These are phyloP conservation scores for Ophiodon elongatus DNA, from an alignment of 2,113 vertebrate species.

Conservation along the genomic window DNA sequence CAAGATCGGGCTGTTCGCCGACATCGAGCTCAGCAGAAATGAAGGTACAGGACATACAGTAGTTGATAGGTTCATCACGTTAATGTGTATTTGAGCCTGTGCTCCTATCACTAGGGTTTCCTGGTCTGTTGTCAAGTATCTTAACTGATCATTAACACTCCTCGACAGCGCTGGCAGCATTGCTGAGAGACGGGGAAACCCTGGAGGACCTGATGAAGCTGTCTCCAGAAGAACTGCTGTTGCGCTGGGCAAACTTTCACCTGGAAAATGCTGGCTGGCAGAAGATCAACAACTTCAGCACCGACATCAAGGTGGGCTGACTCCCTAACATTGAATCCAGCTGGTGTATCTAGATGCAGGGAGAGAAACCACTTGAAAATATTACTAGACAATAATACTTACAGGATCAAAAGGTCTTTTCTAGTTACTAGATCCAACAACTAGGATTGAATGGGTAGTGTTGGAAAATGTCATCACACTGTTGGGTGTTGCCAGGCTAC, in stretches of 20 bases:
- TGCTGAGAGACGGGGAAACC: conserved; percentile 95
- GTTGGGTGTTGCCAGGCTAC: not conserved
- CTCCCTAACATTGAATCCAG: not conserved
- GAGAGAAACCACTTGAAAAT: not conserved
- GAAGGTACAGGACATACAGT: conserved; percentile 88
- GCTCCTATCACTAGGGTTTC: no score
- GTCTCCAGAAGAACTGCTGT: conserved; percentile 95
- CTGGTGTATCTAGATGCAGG: not conserved
- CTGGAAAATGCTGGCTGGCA: conserved; percentile 93
- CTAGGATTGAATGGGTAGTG: conserved; percentile 11
- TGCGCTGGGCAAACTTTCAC: conserved; percentile 98
- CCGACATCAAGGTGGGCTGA: conserved; percentile 91
- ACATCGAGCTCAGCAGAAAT: conserved; percentile 97
- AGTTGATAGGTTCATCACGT: not conserved
- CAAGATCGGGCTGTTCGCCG: conserved; percentile 96
- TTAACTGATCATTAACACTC: conserved; percentile 36
- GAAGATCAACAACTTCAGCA: conserved; percentile 97
- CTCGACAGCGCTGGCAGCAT: conserved; percentile 90
- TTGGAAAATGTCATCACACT: not conserved
- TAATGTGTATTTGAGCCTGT: not conserved
- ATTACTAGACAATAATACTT: not conserved
- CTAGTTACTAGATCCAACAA: conserved; percentile 14
- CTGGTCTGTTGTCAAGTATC: conserved; percentile 20
- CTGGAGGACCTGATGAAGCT: conserved; percentile 98
- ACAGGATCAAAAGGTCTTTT: not conserved